Percentiles rank a stretch among this genome's conserved stretches.
These are phyloP conservation scores for Frieseomelitta varia DNA, from an alignment of 1,140 invertebrate genomes.

Conservation along the genomic window DNA sequence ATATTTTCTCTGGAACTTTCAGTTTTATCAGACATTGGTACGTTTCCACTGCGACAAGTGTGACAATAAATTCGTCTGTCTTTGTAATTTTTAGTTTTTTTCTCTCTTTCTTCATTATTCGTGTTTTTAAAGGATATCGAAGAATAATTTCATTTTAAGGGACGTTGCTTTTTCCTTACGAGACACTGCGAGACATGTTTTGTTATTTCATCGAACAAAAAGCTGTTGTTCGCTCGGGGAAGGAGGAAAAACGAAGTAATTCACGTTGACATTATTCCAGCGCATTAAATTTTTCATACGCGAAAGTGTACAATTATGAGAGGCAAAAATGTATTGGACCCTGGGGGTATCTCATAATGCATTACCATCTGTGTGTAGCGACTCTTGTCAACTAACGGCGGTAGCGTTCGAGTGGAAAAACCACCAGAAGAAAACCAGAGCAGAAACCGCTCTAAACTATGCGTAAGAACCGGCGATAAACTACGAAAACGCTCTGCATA, in stretches of 20 bases:
- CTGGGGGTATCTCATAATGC: slow-evolving; percentile 4
- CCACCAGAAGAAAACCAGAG: not conserved
- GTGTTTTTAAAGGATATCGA: not conserved
- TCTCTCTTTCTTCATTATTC: not conserved
- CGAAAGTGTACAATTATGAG: not conserved
- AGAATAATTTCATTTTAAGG: not conserved
- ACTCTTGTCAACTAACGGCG: slow-evolving; percentile 15
- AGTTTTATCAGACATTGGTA: not conserved
- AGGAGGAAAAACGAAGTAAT: not conserved
- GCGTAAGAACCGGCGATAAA: not conserved
- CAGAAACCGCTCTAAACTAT: not conserved
- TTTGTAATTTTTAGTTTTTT: not conserved
- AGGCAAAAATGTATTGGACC: slow-evolving; percentile 14
- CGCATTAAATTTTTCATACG: not conserved
- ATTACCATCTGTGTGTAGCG: not conserved
- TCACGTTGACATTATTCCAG: not conserved
- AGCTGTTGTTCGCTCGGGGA: not conserved
- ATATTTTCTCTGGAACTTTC: not conserved
- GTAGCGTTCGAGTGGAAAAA: not conserved
- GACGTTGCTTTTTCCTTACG: too few species aligned
- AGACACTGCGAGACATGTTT: not conserved
- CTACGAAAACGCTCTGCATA: not conserved
- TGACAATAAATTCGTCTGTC: too few species aligned
- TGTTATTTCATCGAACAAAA: not conserved
- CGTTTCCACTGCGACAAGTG: too few species aligned